These are phyloP conservation scores for Drosophila paranaensis DNA, from an alignment of 2,888 invertebrate genomes.

Conservation along the genomic window DNA sequence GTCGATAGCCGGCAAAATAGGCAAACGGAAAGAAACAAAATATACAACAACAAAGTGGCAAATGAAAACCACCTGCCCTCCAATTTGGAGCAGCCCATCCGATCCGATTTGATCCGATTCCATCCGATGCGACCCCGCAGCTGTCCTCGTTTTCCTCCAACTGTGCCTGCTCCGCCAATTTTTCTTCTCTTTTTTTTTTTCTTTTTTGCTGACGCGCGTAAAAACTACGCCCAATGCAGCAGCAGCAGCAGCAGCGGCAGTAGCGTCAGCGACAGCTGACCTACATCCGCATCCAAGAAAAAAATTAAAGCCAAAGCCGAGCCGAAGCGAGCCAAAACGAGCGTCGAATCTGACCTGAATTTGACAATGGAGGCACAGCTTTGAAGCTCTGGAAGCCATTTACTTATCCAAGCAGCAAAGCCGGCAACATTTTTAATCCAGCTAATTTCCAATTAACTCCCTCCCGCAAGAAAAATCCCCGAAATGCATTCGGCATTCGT, in stretches of 20 bases:
- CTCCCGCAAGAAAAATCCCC: conserved; percentile 25
- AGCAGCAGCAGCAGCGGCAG: conserved; percentile 22
- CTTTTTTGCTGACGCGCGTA: conserved; percentile 73
- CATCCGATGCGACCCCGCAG: background rate
- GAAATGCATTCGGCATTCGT: conserved; percentile 7
- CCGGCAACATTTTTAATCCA: conserved; percentile 24
- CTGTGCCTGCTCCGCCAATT: conserved; percentile 31
- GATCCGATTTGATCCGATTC: background rate
- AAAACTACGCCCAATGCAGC: conserved; percentile 71
- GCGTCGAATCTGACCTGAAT: conserved; percentile 57
- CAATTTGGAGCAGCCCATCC: conserved; percentile 23
- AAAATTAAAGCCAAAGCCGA: conserved; percentile 39
- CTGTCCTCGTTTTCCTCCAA: background rate
- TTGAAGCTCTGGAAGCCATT: conserved; percentile 31
- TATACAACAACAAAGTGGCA: background rate
- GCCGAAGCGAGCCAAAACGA: conserved; percentile 15
- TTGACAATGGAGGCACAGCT: conserved; percentile 39
- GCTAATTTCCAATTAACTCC: conserved; percentile 69
- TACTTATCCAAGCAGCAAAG: conserved; percentile 12
- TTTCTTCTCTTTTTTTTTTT: conserved; percentile 9
- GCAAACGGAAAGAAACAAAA: background rate
- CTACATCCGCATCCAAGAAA: conserved; percentile 65
- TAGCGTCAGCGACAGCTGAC: conserved; percentile 57
- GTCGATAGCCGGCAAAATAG: conserved; percentile 53
- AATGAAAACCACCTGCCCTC: conserved; percentile 29